phyloP scores from a whole-genome alignment of 1,140 invertebrate genomes.

The Adelges cooleyi region DNA sequence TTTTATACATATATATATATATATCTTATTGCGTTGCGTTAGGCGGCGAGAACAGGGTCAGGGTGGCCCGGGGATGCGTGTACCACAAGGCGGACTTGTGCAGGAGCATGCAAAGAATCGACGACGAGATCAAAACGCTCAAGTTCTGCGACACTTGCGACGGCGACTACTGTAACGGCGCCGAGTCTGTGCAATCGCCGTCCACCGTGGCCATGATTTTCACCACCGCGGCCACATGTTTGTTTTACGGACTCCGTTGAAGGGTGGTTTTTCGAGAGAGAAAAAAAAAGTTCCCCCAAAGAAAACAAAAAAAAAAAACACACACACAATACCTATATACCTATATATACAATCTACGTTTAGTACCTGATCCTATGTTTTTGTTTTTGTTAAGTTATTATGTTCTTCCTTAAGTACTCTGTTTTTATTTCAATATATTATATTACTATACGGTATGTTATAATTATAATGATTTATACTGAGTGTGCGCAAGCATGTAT shows the following conservation, averaged over 20 bases:
- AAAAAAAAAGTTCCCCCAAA: background rate
- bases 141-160: constrained; percentile 6
- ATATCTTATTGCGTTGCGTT: background rate
- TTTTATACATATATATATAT: background rate
- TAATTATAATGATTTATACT: no score
- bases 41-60: background rate
- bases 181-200: background rate
- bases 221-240: background rate
- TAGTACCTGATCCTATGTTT: background rate
- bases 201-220: background rate
- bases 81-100: background rate
- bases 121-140: constrained; percentile 8
- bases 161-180: constrained; percentile 2
- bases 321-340: background rate
- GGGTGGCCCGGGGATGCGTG: constrained; percentile 9
- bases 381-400: background rate
- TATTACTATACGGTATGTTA: no score
- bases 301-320: background rate
- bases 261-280: no score
- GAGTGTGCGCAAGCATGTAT: no score
- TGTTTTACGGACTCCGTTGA: background rate
- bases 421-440: no score
- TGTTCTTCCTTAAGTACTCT: no score
- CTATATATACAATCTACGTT: background rate
- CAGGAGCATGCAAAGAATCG: constrained; percentile 1